These are phyloP conservation scores for Diorhabda elongata DNA, from an alignment of 1,140 invertebrate species.

Conservation along the genomic window DNA sequence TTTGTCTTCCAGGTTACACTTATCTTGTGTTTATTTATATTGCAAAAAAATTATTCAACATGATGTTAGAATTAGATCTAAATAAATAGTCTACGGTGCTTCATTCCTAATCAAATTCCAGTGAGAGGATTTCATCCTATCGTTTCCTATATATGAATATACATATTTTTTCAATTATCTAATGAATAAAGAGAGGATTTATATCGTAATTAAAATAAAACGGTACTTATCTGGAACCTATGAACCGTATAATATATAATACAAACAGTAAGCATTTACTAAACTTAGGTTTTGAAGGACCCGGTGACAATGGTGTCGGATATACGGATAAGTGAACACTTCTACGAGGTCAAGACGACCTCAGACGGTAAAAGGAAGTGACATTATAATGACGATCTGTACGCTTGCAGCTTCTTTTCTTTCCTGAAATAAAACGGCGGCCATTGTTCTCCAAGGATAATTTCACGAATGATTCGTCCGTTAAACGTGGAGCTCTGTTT, in stretches of 20 bases:
- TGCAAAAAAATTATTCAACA: too few species aligned
- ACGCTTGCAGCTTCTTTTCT: slow-evolving; percentile 11
- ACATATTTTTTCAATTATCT: too few species aligned
- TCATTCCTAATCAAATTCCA: too few species aligned
- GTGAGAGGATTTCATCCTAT: too few species aligned
- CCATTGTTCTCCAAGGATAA: slow-evolving; percentile 17
- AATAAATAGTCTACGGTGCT: too few species aligned
- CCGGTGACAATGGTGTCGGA: slow-evolving; percentile 10
- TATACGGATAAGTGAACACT: slow-evolving; percentile 11
- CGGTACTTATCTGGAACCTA: neutral
- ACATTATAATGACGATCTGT: slow-evolving; percentile 18
- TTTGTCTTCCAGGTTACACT: too few species aligned
- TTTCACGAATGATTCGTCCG: slow-evolving; percentile 19
- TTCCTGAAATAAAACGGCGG: slow-evolving; percentile 8
- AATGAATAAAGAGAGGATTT: too few species aligned
- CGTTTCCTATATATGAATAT: too few species aligned
- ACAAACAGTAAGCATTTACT: neutral
- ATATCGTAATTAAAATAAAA: neutral
- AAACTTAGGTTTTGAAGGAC: neutral
- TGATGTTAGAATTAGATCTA: too few species aligned
- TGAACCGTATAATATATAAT: neutral
- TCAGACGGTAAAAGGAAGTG: slow-evolving; percentile 13
- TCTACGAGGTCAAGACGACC: slow-evolving; percentile 12
- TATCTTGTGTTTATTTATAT: too few species aligned
- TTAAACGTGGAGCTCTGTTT: slow-evolving; percentile 10